Evolutionary conservation across 2,797 vertebrate species (phyloP).

Genomic region (Staurois parvus): DNA sequence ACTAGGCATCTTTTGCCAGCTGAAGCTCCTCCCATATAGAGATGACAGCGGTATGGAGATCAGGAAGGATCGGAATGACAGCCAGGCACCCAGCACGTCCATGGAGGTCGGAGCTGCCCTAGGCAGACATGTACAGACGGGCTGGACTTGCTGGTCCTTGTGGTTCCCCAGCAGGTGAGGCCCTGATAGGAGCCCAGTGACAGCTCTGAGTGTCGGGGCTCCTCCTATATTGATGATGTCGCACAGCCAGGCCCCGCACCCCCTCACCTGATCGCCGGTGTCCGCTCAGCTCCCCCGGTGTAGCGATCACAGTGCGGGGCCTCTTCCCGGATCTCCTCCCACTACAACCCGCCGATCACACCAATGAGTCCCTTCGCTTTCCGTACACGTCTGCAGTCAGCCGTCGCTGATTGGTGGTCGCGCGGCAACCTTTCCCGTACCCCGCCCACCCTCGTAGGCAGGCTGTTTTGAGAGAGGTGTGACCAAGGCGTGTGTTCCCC

Average conservation of each 20-base stretch:
- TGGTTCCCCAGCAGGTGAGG: too few relatives aligned
- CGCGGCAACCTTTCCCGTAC: background rate
- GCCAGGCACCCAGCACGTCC: too few relatives aligned
- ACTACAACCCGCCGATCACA: background rate
- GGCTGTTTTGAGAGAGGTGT: background rate
- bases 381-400: background rate
- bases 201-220: too few relatives aligned
- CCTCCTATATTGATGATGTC: too few relatives aligned
- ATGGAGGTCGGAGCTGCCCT: too few relatives aligned
- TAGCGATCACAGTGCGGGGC: background rate
- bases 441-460: background rate
- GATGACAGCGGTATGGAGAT: too few relatives aligned
- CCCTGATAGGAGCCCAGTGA: too few relatives aligned
- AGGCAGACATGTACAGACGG: too few relatives aligned
- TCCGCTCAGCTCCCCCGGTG: background rate
- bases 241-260: background rate
- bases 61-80: too few relatives aligned
- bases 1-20: too few relatives aligned
- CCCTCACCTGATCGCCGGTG: background rate
- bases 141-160: too few relatives aligned
- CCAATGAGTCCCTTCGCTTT: background rate
- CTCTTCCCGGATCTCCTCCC: constrained; percentile 26
- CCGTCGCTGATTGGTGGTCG: constrained; percentile 27
- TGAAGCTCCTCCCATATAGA: too few relatives aligned
- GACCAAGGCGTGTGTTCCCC: background rate